Evolutionary conservation across 2,797 vertebrate genomes (phyloP).

Genomic region (Melopsittacus undulatus): DNA sequence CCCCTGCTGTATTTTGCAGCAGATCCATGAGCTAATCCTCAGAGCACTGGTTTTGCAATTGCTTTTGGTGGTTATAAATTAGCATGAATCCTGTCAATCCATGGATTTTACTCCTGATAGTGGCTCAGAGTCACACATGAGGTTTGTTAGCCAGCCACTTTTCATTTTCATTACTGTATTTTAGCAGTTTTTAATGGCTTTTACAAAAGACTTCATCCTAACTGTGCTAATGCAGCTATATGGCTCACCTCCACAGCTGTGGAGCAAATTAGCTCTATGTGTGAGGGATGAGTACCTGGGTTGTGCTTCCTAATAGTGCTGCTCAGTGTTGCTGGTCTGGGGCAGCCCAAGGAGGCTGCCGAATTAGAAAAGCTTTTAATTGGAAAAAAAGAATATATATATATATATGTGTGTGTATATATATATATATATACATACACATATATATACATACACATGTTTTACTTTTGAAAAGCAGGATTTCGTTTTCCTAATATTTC

Average conservation of each 20-base stretch:
- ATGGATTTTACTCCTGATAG: neutral
- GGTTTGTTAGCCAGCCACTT: neutral
- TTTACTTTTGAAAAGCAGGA: neutral
- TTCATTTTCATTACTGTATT: neutral
- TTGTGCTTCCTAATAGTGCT: neutral
- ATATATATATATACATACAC: too few relatives aligned
- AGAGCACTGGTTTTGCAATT: neutral
- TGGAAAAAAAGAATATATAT: neutral
- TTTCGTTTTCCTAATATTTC: neutral
- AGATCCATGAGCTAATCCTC: neutral
- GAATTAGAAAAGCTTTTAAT: neutral
- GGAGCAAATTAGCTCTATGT: neutral
- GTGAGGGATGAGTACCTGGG: neutral
- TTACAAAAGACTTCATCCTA: neutral
- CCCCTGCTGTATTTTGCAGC: neutral
- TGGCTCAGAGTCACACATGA: neutral
- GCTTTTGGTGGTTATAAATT: neutral
- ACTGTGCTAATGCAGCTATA: neutral
- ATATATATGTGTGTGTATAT: too few relatives aligned
- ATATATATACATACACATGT: neutral
- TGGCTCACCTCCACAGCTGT: neutral
- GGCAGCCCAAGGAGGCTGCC: neutral
- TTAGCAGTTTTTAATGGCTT: neutral
- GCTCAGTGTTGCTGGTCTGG: neutral
- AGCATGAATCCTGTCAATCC: neutral